These are phyloP conservation scores for Megalurothrips usitatus DNA, from an alignment of 2,888 invertebrate genomes.

Conservation along the genomic window DNA sequence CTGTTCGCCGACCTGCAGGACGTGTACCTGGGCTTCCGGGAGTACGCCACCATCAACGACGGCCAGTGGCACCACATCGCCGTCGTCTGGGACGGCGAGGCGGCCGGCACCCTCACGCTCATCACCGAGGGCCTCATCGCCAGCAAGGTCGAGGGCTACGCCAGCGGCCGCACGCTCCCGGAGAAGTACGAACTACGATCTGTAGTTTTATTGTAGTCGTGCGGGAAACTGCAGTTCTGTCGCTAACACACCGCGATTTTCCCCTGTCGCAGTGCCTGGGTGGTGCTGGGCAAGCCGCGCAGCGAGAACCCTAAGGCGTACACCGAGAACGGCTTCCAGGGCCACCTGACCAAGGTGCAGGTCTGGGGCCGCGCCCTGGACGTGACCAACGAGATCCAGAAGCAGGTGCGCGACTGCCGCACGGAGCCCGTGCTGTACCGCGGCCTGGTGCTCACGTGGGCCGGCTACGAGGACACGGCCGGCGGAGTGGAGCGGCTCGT, in stretches of 20 bases:
- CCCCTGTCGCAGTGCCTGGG: constrained; percentile 71
- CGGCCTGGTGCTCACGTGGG: constrained; percentile 84
- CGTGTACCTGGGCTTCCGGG: constrained; percentile 83
- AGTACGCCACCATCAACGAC: constrained; percentile 90
- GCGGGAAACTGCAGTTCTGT: no score
- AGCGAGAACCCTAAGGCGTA: constrained; percentile 70
- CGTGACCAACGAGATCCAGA: constrained; percentile 86
- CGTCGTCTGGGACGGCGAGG: constrained; percentile 87
- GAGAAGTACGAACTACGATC: constrained; percentile 61
- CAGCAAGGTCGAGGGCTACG: constrained; percentile 86
- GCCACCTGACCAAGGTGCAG: constrained; percentile 89
- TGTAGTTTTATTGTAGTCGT: neutral
- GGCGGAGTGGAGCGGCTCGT: constrained; percentile 89
- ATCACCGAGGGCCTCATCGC: constrained; percentile 95
- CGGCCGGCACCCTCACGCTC: constrained; percentile 78
- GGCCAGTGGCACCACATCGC: constrained; percentile 96
- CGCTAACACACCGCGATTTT: no score
- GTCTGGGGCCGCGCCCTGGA: constrained; percentile 90
- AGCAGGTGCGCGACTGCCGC: constrained; percentile 87
- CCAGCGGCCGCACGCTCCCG: constrained; percentile 73
- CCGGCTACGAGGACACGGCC: constrained; percentile 81
- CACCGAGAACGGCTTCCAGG: constrained; percentile 90
- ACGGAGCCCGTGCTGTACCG: constrained; percentile 86
- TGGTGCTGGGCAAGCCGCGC: constrained; percentile 84
- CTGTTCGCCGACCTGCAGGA: constrained; percentile 84